Conservation (phyloP, 2,888 invertebrate genomes). For the Morinoia aosen region DNA sequence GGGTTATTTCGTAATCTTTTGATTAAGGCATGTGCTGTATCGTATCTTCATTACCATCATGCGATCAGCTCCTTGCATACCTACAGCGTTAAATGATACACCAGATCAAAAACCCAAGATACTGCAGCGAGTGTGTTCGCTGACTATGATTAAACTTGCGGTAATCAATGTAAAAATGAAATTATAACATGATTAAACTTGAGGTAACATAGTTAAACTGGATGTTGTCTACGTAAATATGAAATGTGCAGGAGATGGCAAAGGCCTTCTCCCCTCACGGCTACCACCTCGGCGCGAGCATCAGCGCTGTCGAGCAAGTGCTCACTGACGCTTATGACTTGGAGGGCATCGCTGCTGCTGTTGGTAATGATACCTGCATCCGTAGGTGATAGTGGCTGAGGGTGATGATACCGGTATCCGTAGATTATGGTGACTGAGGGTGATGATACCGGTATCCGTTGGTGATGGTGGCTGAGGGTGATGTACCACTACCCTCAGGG, state of each 20-base stretch:
- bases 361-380: conserved; percentile 75
- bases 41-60: too few relatives aligned
- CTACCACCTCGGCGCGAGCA: conserved; percentile 76
- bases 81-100: too few relatives aligned
- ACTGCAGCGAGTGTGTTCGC: too few relatives aligned
- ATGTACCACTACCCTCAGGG: conserved; percentile 70
- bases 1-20: too few relatives aligned
- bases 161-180: too few relatives aligned
- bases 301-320: conserved; percentile 83
- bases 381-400: background rate
- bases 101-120: too few relatives aligned
- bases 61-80: too few relatives aligned
- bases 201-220: too few relatives aligned
- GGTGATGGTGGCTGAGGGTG: background rate
- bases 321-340: conserved; percentile 86
- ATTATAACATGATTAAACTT: too few relatives aligned
- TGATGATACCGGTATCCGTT: conserved; percentile 72
- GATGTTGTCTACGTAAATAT: too few relatives aligned
- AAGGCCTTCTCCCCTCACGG: conserved; percentile 69
- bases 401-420: conserved; percentile 72
- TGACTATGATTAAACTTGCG: too few relatives aligned
- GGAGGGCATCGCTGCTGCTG: conserved; percentile 79
- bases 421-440: background rate
- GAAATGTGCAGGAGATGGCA: conserved; percentile 77
- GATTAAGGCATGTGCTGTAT: too few relatives aligned